Percentiles rank a stretch among this genome's conserved stretches.
Evolutionary conservation across 2,113 vertebrate species (phyloP).

Genomic region (Diphyllodes magnificus): DNA sequence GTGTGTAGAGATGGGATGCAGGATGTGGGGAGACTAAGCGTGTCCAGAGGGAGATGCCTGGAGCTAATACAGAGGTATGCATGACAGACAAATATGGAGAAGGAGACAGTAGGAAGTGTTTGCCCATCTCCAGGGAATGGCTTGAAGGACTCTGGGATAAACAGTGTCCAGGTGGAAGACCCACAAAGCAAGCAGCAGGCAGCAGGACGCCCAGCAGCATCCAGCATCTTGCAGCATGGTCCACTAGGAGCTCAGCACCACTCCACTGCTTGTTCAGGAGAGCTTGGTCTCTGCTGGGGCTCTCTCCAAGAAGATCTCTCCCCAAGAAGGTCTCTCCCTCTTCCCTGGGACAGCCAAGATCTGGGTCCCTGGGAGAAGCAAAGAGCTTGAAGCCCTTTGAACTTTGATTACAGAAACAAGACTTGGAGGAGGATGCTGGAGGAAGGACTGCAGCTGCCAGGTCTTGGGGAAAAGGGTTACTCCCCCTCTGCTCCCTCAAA

Average conservation of each 20-base stretch:
- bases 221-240: not conserved
- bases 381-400: not conserved
- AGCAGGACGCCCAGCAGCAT: not conserved
- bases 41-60: not conserved
- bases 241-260: not conserved
- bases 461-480: not conserved
- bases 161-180: not conserved
- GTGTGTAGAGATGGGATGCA: not conserved
- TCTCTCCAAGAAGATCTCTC: not conserved
- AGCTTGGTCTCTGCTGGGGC: not conserved
- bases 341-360: not conserved
- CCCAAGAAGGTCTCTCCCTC: not conserved
- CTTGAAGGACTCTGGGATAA: not conserved
- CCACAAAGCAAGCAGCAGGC: not conserved
- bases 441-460: not conserved
- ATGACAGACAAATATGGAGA: not conserved
- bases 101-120: not conserved
- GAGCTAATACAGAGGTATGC: not conserved
- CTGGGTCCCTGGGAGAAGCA: not conserved
- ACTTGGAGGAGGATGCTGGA: not conserved
- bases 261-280: not conserved
- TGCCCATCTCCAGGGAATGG: not conserved
- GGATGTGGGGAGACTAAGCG: not conserved
- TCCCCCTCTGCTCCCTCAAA: not conserved
- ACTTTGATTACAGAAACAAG: not conserved